Conservation (phyloP, 2,888 invertebrate species). For the Mesochorus sp. region DNA sequence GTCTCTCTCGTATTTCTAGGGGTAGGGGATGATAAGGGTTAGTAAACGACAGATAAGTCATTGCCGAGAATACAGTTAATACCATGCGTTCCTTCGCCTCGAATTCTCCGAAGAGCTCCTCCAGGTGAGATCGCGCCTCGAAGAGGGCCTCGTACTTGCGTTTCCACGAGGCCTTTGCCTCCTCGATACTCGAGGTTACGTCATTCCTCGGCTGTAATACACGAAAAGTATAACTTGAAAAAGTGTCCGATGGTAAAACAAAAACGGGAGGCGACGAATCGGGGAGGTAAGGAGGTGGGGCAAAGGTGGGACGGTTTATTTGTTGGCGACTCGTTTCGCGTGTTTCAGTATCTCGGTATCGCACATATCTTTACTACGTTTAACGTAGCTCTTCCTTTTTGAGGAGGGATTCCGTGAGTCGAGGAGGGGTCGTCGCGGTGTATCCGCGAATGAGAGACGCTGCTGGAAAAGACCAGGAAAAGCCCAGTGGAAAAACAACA, state of each 20-base stretch:
- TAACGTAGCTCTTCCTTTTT: conserved; percentile 24
- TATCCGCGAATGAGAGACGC: too few relatives aligned
- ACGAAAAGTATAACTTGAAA: too few relatives aligned
- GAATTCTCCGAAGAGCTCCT: conserved; percentile 69
- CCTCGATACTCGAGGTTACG: conserved; percentile 65
- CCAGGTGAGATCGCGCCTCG: conserved; percentile 69
- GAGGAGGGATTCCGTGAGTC: too few relatives aligned
- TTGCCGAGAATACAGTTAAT: too few relatives aligned
- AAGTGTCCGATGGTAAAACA: too few relatives aligned
- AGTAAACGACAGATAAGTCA: background rate
- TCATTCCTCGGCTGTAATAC: conserved; percentile 36
- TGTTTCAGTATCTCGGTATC: conserved; percentile 50
- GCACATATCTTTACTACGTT: conserved; percentile 36
- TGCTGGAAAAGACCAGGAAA: too few relatives aligned
- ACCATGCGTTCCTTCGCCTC: conserved; percentile 66
- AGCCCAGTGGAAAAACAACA: too few relatives aligned
- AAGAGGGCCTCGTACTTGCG: conserved; percentile 69
- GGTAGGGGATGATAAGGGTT: too few relatives aligned
- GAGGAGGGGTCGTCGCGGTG: too few relatives aligned
- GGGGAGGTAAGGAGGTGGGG: too few relatives aligned
- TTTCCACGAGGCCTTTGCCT: conserved; percentile 70
- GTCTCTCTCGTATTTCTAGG: conserved; percentile 63
- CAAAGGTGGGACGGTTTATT: conserved; percentile 24
- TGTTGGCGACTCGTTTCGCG: too few relatives aligned
- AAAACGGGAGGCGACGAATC: too few relatives aligned